Base-by-base conservation (phyloP, 2,888 invertebrate species). In the Drosophila pseudotakahashii region DNA sequence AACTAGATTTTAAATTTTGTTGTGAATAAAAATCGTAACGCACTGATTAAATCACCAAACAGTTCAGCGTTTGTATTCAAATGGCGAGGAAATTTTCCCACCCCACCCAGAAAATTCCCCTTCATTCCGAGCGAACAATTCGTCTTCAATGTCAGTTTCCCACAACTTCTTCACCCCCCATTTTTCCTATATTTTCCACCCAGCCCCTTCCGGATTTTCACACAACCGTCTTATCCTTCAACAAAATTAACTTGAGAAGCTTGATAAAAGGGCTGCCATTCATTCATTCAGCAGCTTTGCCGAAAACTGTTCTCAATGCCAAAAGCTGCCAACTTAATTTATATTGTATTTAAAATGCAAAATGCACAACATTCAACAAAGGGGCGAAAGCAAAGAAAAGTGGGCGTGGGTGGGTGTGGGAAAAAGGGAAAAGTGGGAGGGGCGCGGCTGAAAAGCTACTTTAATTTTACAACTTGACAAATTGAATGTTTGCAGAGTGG, bases 401-500 rank as follows among this genome's bases (percentile, higher is more conserved):
- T 34, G 23, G 47, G 39, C 16, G 48, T 34, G 16, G 47, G 36
- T n/a, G 39, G 36, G 36, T 30, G 39, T 14, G 55, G 34, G 36
- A 7, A 32, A 32, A 44, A 39, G 13, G 37, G 48, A 23, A 4
- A 34, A 44, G 42, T 14, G 42, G 45, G 32, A 3, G 55, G 34
- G 48, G 48, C 48, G 14, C 30, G 34, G 48, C 48, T 48, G 48
- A 34, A 36, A 74, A 81, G 63, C 54, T 73, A 60, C 68, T 67
- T 75, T 73, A 69, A 88, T 83, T 88, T 76, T 72, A 71, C 75
- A 79, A 66, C 64, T 81, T 88, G 88, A 83, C 81, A 83, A 88
- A 88, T 88, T 88, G 83, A 86, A 86, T 86, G 61, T 68, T 71
- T 66, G 48, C 63, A 9, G 37, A 62, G 47, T 42, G 26, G 41